Conservation (phyloP, 2,797 vertebrate genomes). For the Melanotaenia parkinsoni region DNA sequence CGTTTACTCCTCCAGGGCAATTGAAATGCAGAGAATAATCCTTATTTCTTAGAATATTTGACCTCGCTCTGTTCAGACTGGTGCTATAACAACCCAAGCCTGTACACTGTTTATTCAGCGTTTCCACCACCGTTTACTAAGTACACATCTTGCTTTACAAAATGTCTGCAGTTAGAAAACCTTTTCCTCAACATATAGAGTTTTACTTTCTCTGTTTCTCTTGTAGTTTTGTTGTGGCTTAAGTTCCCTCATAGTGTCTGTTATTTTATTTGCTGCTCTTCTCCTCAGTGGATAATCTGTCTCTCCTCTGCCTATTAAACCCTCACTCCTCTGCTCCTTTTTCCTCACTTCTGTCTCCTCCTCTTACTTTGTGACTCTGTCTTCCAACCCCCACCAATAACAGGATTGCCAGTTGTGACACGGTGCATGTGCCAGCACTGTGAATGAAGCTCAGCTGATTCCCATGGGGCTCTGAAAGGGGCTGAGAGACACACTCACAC, state of each 20-base stretch:
- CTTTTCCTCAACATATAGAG: conserved; percentile 5
- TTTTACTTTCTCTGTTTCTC: conserved; percentile 15
- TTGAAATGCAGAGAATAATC: not conserved
- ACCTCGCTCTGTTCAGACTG: not conserved
- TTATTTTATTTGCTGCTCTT: conserved; percentile 38
- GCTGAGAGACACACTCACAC: conserved; percentile 46
- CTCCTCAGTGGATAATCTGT: conserved; percentile 29
- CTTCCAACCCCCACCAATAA: conserved; percentile 56
- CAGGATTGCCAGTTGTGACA: conserved; percentile 71
- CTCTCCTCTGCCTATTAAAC: conserved; percentile 29
- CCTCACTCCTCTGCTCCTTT: conserved; percentile 23
- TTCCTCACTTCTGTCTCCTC: conserved; percentile 19
- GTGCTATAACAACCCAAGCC: not conserved
- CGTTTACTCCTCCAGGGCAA: not conserved
- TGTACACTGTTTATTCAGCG: not conserved
- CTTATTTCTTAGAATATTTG: not conserved
- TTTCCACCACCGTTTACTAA: not conserved
- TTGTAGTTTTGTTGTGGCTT: not conserved
- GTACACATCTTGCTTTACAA: conserved; percentile 10
- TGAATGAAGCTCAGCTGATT: conserved; percentile 81
- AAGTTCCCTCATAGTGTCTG: conserved; percentile 24
- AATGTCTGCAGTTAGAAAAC: conserved; percentile 7
- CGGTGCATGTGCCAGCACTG: conserved; percentile 63
- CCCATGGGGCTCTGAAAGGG: conserved; percentile 77
- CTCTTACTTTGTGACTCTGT: conserved; percentile 41